Percentiles rank a stretch among this genome's conserved stretches.
Conservation (phyloP, 64 coral and sea anemone species). For the Acropora yongei region DNA sequence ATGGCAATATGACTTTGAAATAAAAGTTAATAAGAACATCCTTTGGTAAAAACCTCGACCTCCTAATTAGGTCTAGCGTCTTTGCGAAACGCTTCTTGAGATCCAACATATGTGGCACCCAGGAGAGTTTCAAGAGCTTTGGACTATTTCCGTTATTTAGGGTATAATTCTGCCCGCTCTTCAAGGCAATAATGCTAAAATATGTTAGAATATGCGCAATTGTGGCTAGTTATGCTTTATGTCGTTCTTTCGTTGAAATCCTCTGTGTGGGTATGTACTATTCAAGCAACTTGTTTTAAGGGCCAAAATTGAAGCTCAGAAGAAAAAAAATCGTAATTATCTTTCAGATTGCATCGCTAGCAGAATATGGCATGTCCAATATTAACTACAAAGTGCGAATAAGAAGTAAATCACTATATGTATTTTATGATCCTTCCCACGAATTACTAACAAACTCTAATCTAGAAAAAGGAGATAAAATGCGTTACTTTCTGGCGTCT, state of each 20-base stretch:
- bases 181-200: not conserved
- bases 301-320: not conserved
- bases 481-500: slow-evolving; percentile 4
- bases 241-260: not conserved
- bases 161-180: not conserved
- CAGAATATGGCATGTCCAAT: not conserved
- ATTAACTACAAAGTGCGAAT: not conserved
- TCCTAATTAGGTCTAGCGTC: too few species aligned
- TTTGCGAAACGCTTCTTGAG: too few species aligned
- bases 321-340: not conserved
- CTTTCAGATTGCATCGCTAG: not conserved
- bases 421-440: not conserved
- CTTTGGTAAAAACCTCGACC: too few species aligned
- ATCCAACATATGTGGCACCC: too few species aligned
- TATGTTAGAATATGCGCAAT: not conserved
- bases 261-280: not conserved
- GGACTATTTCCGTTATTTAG: not conserved
- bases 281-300: not conserved
- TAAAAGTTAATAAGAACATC: too few species aligned
- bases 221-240: not conserved
- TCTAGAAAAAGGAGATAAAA: not conserved
- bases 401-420: not conserved
- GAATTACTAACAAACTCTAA: not conserved
- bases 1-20: too few species aligned
- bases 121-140: not conserved